Conservation (phyloP, 1,140 invertebrate genomes). For the Cyclina sinensis region DNA sequence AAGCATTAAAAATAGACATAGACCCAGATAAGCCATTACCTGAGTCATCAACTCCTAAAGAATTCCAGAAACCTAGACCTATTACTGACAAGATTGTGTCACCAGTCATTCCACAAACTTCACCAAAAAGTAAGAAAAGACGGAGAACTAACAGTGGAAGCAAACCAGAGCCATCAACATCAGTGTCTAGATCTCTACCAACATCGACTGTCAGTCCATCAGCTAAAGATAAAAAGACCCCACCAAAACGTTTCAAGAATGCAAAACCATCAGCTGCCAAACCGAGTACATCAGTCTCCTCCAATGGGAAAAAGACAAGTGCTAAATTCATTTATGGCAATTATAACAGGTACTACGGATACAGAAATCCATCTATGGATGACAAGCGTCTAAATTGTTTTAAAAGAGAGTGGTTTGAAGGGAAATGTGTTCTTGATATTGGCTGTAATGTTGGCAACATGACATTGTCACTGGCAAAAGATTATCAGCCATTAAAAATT, state of each 20-base stretch:
- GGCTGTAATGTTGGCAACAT: constrained; percentile 99
- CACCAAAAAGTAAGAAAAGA: constrained; percentile 91
- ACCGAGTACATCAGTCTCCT: neutral
- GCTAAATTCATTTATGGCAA: constrained; percentile 96
- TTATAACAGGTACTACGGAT: constrained; percentile 98
- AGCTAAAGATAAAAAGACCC: constrained; percentile 62
- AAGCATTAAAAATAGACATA: constrained; percentile 81
- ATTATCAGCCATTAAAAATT: constrained; percentile 94
- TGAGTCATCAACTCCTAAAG: constrained; percentile 17
- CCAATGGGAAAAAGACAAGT: constrained; percentile 57
- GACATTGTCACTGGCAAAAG: constrained; percentile 93
- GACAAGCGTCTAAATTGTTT: constrained; percentile 95
- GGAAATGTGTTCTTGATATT: constrained; percentile 97
- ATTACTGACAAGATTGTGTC: constrained; percentile 96
- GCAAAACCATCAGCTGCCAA: constrained; percentile 51
- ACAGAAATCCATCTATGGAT: constrained; percentile 93
- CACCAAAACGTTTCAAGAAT: constrained; percentile 70
- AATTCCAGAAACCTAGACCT: constrained; percentile 74
- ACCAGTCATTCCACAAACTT: constrained; percentile 93
- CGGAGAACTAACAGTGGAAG: constrained; percentile 73
- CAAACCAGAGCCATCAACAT: constrained; percentile 71
- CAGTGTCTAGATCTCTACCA: constrained; percentile 76
- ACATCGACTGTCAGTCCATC: constrained; percentile 69
- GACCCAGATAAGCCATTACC: constrained; percentile 56
- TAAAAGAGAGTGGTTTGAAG: constrained; percentile 94